Evolutionary conservation across 30 jellyfish, hydroid and myxozoan genomes (phyloP), one percentile per base, ranked within the genome.

Genomic region (Morbakka virulenta): DNA sequence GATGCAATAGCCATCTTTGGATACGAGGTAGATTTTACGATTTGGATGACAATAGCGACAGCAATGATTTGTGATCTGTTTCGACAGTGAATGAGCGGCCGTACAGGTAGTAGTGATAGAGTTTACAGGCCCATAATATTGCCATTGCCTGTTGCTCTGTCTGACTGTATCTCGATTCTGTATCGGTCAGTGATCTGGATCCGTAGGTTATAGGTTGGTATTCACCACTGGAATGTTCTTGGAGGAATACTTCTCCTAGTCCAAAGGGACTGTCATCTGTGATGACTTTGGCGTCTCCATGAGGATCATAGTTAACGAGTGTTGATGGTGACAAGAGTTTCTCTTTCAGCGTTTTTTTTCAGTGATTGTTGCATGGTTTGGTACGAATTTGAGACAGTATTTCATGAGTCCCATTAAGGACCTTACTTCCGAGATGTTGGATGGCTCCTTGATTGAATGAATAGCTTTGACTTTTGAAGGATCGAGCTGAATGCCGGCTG

Each of bases 31-130:
- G n/a, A n/a, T n/a, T n/a, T n/a, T n/a, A n/a, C n/a, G n/a, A n/a
- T n/a, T n/a, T n/a, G n/a, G n/a, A n/a, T n/a, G n/a, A n/a, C n/a
- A n/a, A n/a, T n/a, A n/a, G n/a, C n/a, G n/a, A n/a, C n/a, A n/a
- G n/a, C 57, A 41, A 66, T 23, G 83, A 89, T 27, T 72, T 80
- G 88, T 80, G 91, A 48, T 69, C 91, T 27, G 69, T 69, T 62
- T 68, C 25, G 72, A 80, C 50, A 6, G 91, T 80, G 31, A 79
- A 65, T 13, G 36, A 27, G 22, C 67, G 4, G 63, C 35, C 91
- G 20, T 22, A 69, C n/a, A 80, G 12, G 52, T 67, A 80, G 32
- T 70, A 36, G 76, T 80, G 76, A 48, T 68, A 80, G 27, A 68
- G 87, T 36, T 78, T 31, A 32, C 53, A 29, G 31, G 61, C 24